Conservation (phyloP, 2,113 vertebrate species). For the Antennarius striatus region DNA sequence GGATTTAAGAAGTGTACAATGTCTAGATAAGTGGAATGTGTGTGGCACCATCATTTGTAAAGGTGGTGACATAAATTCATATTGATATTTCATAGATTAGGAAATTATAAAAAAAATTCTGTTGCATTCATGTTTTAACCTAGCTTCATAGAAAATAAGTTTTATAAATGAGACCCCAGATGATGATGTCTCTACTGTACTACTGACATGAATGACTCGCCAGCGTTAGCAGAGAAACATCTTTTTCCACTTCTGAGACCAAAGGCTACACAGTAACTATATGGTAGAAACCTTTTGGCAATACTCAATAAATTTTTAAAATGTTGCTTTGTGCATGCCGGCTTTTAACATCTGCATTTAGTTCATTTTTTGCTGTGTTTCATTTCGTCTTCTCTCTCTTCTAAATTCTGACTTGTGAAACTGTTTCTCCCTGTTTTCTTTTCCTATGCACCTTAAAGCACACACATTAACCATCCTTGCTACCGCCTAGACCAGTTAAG, state of each 20-base stretch:
- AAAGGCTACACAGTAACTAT: conserved; percentile 70
- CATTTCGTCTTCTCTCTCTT: conserved; percentile 74
- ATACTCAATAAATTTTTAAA: not conserved
- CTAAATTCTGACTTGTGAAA: conserved; percentile 95
- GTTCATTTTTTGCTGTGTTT: conserved; percentile 81
- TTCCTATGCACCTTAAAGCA: conserved; percentile 94
- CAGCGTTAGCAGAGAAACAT: not conserved
- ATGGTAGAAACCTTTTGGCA: conserved; percentile 1
- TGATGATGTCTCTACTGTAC: not conserved
- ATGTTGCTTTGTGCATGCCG: conserved; percentile 82
- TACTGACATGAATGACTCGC: not conserved
- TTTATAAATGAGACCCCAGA: conserved; percentile 14
- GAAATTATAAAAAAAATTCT: no score
- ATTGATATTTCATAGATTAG: not conserved
- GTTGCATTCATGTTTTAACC: no score
- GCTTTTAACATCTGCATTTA: conserved; percentile 90
- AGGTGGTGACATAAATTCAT: no score
- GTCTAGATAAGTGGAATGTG: not conserved
- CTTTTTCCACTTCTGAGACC: conserved; percentile 28
- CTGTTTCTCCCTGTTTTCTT: conserved; percentile 95
- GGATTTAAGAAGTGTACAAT: no score
- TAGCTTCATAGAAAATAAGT: not conserved
- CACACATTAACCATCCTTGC: conserved; percentile 99
- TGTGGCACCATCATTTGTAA: not conserved
- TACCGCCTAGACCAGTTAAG: conserved; percentile 99